These are phyloP conservation scores for Pangasianodon gigas DNA, from an alignment of 2,113 vertebrate species.

Conservation along the genomic window DNA sequence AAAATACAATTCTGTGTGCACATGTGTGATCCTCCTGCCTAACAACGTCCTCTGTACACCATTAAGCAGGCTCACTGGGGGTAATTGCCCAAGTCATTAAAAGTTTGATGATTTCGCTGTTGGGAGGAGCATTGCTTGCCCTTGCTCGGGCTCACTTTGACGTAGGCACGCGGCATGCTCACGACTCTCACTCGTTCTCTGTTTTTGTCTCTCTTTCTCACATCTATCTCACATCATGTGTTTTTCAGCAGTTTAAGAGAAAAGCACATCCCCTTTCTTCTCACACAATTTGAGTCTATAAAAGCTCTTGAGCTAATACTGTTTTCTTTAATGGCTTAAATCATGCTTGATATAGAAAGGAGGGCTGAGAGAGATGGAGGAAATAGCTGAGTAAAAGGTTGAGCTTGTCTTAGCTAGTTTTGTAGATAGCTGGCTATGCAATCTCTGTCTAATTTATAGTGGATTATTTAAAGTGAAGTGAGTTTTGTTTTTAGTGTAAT, in stretches of 20 bases:
- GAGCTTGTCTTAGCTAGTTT: not conserved
- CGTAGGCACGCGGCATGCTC: conserved; percentile 62
- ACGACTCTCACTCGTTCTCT: conserved; percentile 56
- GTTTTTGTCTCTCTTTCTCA: conserved; percentile 6
- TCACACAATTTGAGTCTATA: conserved; percentile 56
- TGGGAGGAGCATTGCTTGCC: conserved; percentile 72
- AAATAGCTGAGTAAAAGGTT: not conserved
- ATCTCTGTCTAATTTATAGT: not conserved
- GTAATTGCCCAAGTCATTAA: conserved; percentile 81
- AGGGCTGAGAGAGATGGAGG: conserved; percentile 38
- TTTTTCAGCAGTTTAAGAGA: conserved; percentile 49
- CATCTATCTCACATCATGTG: conserved; percentile 2
- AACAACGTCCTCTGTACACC: conserved; percentile 72
- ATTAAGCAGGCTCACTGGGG: conserved; percentile 74
- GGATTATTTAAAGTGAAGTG: conserved; percentile 34
- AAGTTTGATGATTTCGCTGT: conserved; percentile 79
- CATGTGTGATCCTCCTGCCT: conserved; percentile 56
- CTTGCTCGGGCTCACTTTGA: conserved; percentile 72
- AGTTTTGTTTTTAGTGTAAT: conserved; percentile 43
- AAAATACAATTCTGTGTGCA: not conserved
- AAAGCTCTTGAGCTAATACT: conserved; percentile 47
- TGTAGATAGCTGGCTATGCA: not conserved
- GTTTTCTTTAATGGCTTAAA: conserved; percentile 66
- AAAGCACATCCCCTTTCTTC: conserved; percentile 40
- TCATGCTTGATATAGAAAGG: conserved; percentile 52